Conservation (phyloP, 37 sponge, comb jelly and placozoan genomes). For the Halichondria panicea region DNA sequence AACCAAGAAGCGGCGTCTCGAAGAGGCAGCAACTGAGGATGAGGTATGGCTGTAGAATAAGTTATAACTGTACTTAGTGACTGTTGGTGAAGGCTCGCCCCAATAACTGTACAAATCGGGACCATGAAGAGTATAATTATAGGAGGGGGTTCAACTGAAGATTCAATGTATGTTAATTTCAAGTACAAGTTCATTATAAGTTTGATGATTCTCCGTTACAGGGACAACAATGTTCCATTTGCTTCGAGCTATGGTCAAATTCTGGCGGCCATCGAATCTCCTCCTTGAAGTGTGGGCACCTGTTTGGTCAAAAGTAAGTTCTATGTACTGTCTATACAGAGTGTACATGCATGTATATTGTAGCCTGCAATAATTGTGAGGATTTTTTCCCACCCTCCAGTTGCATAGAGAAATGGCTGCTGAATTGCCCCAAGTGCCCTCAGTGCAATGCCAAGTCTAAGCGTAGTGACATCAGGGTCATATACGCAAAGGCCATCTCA, state of each 20-base stretch:
- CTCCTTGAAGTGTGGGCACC: conserved; percentile 86
- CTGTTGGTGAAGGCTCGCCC: no score
- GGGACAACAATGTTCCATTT: conserved; percentile 86
- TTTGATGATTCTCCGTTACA: neutral
- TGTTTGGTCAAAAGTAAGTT: conserved; percentile 75
- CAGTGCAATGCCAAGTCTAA: conserved; percentile 87
- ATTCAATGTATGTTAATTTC: no score
- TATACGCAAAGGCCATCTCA: conserved; percentile 77
- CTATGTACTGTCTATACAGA: neutral
- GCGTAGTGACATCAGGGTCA: conserved; percentile 70
- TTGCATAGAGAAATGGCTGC: conserved; percentile 90
- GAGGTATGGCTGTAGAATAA: no score
- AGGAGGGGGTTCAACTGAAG: no score
- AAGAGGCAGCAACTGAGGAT: conserved; percentile 9
- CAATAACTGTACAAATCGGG: no score
- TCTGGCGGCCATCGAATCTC: conserved; percentile 82
- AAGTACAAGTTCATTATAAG: no score
- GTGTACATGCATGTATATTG: neutral
- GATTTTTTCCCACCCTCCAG: conserved; percentile 9
- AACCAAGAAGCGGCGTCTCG: conserved; percentile 34
- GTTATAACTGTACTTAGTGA: no score
- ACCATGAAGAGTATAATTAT: conserved; percentile 10
- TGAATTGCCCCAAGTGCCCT: conserved; percentile 69
- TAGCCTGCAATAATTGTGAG: neutral
- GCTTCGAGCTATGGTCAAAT: conserved; percentile 90